Conservation (phyloP, 1,140 invertebrate genomes). For the Hylaeus volcanicus region DNA sequence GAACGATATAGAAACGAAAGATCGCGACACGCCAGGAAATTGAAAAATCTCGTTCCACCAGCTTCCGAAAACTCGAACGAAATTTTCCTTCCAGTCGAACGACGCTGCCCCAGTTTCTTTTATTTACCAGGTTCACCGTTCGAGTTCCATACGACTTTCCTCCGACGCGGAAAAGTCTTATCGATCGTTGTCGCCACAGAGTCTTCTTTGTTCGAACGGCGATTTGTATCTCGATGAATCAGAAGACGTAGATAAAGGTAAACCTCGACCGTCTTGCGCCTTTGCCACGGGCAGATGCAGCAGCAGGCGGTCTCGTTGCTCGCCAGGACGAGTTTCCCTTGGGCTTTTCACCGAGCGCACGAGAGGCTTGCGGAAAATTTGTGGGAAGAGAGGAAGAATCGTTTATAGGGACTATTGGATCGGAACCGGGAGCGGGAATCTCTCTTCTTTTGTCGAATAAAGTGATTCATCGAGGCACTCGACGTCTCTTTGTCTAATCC, state of each 20-base stretch:
- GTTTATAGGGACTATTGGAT: conserved; percentile 4
- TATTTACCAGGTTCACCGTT: no score
- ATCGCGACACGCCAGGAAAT: conserved; percentile 52
- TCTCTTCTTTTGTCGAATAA: not conserved
- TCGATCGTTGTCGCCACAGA: no score
- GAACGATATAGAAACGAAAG: conserved; percentile 43
- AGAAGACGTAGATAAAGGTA: not conserved
- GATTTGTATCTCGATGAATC: not conserved
- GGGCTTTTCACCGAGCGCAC: not conserved
- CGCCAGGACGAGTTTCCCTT: not conserved
- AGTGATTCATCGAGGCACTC: not conserved
- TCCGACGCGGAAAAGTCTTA: not conserved
- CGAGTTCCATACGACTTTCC: no score
- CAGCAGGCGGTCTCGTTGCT: not conserved
- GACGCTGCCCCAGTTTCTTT: not conserved
- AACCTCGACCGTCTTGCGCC: not conserved
- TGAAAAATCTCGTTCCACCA: conserved; percentile 49
- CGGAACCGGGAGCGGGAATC: not conserved
- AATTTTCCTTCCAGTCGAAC: not conserved
- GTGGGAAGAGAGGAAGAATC: not conserved
- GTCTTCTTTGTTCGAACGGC: not conserved
- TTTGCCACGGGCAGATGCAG: not conserved
- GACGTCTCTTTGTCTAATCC: not conserved
- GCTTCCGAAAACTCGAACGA: no score
- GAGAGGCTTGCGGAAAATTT: not conserved